Conservation (phyloP, 2,113 vertebrate species). For the Urocolius indicus region DNA sequence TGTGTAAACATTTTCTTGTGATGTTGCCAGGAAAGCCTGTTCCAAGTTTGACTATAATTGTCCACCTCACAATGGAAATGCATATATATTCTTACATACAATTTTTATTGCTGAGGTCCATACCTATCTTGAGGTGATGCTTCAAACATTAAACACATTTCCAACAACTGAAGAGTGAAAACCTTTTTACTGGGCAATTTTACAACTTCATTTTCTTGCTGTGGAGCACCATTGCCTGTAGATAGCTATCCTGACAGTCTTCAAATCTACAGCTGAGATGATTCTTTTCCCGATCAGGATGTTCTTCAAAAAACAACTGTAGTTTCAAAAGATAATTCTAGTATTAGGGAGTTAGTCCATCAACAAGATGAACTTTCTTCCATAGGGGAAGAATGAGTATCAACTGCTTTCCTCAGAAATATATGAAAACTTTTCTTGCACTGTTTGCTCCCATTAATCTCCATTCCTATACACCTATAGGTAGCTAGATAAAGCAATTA, state of each 20-base stretch:
- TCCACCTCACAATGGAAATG: not conserved
- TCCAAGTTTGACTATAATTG: not conserved
- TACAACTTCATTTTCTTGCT: not conserved
- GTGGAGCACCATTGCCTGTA: not conserved
- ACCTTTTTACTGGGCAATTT: not conserved
- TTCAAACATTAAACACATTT: not conserved
- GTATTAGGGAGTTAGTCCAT: not conserved
- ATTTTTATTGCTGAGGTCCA: not conserved
- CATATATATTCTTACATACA: not conserved
- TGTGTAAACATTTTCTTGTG: not conserved
- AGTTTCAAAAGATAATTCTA: not conserved
- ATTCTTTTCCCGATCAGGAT: not conserved
- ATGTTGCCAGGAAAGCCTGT: not conserved
- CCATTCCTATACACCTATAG: not conserved
- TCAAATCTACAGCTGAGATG: not conserved
- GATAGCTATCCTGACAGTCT: not conserved
- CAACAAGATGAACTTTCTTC: not conserved
- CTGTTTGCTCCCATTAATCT: not conserved
- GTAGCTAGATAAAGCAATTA: not conserved
- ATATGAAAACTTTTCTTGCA: not conserved
- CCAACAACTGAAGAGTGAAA: not conserved
- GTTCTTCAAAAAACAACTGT: not conserved
- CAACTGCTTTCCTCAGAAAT: not conserved
- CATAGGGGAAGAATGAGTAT: not conserved
- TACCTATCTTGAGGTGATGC: not conserved